Evolutionary conservation across 2,888 invertebrate genomes (phyloP).

Genomic region (Icerya purchasi): DNA sequence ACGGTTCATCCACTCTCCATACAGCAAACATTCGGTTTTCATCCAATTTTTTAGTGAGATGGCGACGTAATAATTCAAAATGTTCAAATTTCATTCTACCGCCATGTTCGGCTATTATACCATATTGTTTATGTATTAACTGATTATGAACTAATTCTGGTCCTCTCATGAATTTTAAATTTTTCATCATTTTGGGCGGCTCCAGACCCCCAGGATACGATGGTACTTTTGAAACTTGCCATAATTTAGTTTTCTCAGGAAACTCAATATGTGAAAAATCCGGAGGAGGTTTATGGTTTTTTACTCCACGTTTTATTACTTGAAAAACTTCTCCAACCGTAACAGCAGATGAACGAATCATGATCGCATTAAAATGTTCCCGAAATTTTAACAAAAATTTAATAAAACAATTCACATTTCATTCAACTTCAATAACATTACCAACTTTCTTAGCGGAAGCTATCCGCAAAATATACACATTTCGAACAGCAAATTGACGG

Average conservation of each 20-base stretch:
- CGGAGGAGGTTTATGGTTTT: slow-evolving; percentile 14
- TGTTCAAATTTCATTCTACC: slow-evolving; percentile 61
- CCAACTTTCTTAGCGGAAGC: no score
- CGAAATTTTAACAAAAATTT: no score
- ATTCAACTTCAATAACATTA: no score
- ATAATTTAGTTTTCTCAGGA: slow-evolving; percentile 47
- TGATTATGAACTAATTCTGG: slow-evolving; percentile 70
- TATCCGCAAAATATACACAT: no score
- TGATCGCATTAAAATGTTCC: no score
- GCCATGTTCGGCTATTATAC: slow-evolving; percentile 65
- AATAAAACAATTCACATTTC: no score
- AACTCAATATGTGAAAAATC: slow-evolving; percentile 39
- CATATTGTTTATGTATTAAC: slow-evolving; percentile 76
- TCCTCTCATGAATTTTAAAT: slow-evolving; percentile 65
- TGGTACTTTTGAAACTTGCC: slow-evolving; percentile 49
- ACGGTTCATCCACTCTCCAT: slow-evolving; percentile 85
- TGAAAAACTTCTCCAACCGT: no score
- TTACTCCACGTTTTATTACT: slow-evolving; percentile 9
- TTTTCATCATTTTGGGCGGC: slow-evolving; percentile 68
- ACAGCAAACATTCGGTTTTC: slow-evolving; percentile 68
- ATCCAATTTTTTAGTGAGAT: slow-evolving; percentile 56
- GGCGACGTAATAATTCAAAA: slow-evolving; percentile 68
- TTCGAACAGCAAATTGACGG: no score
- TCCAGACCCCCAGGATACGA: slow-evolving; percentile 36
- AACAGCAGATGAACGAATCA: no score